phyloP scores from a whole-genome alignment of 2,888 invertebrate genomes.

The Seira sanloemensis region DNA sequence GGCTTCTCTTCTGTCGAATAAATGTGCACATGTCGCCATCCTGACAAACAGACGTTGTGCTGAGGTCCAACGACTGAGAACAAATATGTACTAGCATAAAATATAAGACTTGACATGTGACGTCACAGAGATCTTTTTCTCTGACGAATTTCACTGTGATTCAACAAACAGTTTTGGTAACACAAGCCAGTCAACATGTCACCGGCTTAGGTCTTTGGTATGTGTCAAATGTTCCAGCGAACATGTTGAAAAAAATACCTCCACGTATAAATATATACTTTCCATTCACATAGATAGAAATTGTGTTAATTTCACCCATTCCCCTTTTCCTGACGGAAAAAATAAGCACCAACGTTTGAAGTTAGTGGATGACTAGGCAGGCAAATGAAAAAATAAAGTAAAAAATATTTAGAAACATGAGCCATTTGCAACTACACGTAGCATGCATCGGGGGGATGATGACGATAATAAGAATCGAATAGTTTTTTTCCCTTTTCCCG shows the following conservation, averaged over 20 bases:
- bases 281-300: not conserved
- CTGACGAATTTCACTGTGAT: not conserved
- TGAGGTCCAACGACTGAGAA: not conserved
- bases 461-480: slow-evolving; percentile 6
- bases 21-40: not conserved
- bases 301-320: slow-evolving; percentile 8
- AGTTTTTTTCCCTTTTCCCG: slow-evolving; percentile 6
- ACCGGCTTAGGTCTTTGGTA: not conserved
- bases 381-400: not conserved
- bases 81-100: no score
- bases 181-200: not conserved
- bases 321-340: not conserved
- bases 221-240: not conserved
- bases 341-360: not conserved
- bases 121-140: not conserved
- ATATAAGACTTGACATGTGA: not conserved
- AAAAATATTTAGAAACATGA: slow-evolving; percentile 10
- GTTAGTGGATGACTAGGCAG: slow-evolving; percentile 1
- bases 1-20: not conserved
- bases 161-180: not conserved
- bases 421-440: not conserved
- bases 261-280: no score
- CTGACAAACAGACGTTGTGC: not conserved
- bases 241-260: not conserved
- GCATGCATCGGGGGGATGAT: not conserved